Conservation (phyloP, 2,797 vertebrate species). For the Neosilurus mollespiculum region DNA sequence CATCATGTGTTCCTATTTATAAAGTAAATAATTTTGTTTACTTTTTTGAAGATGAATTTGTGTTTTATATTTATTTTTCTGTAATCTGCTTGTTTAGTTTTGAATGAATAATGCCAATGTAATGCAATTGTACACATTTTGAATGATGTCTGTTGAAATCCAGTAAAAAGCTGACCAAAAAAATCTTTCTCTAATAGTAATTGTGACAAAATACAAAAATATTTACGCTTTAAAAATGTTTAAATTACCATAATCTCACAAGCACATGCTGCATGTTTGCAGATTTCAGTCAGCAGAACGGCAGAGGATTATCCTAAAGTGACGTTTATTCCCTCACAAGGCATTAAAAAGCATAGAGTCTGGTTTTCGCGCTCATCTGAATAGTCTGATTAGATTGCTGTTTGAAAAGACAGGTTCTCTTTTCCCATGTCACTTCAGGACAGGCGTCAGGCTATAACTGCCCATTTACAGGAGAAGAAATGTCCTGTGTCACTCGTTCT, state of each 20-base stretch:
- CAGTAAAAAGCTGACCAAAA: background rate
- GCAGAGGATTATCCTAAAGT: slow-evolving; percentile 18
- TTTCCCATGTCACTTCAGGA: slow-evolving; percentile 26
- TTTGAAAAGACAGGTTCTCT: slow-evolving; percentile 33
- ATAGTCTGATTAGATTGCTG: slow-evolving; percentile 50
- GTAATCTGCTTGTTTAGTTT: slow-evolving; percentile 3
- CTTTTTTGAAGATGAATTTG: background rate
- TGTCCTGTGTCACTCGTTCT: background rate
- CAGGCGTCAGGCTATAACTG: background rate
- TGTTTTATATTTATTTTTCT: background rate
- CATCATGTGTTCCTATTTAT: background rate
- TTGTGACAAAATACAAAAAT: background rate
- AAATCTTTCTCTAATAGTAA: background rate
- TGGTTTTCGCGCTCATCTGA: slow-evolving; percentile 49
- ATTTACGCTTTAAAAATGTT: background rate
- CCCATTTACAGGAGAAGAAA: background rate
- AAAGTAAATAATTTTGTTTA: background rate
- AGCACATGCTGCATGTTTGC: slow-evolving; percentile 20
- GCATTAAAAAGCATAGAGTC: slow-evolving; percentile 44
- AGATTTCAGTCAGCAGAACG: slow-evolving; percentile 15
- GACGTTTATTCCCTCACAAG: slow-evolving; percentile 40
- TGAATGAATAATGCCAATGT: background rate
- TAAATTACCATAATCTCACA: background rate
- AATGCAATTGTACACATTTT: background rate
- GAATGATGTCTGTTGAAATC: slow-evolving; percentile 1